Base-by-base conservation (phyloP, 2,797 vertebrate species). In the Thripadectes ignobilis region DNA sequence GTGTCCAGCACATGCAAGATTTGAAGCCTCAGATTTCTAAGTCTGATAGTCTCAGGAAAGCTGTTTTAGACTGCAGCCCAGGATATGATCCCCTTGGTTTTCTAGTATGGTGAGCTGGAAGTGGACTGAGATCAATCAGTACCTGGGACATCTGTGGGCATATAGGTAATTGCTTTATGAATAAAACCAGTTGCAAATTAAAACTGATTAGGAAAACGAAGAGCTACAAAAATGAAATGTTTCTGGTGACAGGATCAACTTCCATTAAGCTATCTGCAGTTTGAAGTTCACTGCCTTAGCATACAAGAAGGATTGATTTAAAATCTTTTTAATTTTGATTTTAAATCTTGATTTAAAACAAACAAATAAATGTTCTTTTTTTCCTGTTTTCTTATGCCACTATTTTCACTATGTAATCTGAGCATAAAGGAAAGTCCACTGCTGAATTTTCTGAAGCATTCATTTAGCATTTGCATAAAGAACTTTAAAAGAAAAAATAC, bases 251-350 rank as follows among this genome's bases (percentile, higher is more conserved):
- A 93, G 57, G 54, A 92, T 74, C 59, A 67, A 34, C 74, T 94
- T 92, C 76, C 82, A 32, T 81, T 89, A 79, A 94, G 54, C 75
- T 49, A 29, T 66, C 62, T 3, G 6, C 48, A 77, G 58, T 61
- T 81, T 77, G 73, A 80, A 95, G 86, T 49, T 94, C 62, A 51
- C 83, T 24, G 46, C 87, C 76, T 81, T 82, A 69, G 90, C 83
- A 97, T 83, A 80, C 78, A 91, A 96, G 97, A 96, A 46, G 68
- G 74, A 93, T 92, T 93, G 91, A 94, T 95, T 98, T 97, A 93
- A 97, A 96, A 93, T 45, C 45, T 45, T 45, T 45, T 45, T 45
- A 21, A 45, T 45, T 45, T 45, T 45, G 5, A 45, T 45, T 45
- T 45, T 45, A 76, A 94, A 92, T 89, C 58, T 92, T 93, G 91